These are phyloP conservation scores for Triplophysa bombifrons DNA, from an alignment of 2,797 vertebrate species.

Conservation along the genomic window DNA sequence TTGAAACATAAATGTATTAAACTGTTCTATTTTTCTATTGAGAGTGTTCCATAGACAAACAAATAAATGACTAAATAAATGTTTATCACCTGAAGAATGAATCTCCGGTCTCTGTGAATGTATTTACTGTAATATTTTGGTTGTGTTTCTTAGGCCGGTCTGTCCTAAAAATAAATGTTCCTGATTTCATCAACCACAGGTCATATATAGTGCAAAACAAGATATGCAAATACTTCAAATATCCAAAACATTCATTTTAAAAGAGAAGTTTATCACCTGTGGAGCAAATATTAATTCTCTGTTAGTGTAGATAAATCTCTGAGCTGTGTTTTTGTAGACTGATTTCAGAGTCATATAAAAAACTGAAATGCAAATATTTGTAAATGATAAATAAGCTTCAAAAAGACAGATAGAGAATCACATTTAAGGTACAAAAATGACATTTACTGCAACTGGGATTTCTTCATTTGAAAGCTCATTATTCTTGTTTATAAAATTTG, in stretches of 20 bases:
- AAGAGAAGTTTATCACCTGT: neutral
- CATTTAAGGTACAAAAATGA: neutral
- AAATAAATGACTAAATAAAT: neutral
- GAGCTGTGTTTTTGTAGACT: neutral
- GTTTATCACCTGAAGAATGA: neutral
- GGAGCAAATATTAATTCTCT: neutral
- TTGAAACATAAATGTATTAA: too few relatives aligned
- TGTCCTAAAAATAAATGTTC: neutral
- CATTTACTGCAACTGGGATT: too few relatives aligned
- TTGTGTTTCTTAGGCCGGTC: neutral
- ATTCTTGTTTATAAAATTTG: too few relatives aligned
- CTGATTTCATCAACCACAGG: neutral
- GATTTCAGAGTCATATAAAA: neutral
- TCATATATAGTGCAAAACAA: neutral
- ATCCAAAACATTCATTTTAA: too few relatives aligned
- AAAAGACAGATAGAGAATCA: too few relatives aligned
- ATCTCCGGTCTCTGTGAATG: neutral
- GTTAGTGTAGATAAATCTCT: neutral
- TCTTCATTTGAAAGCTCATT: too few relatives aligned
- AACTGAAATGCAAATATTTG: conserved; percentile 14
- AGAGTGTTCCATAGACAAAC: neutral
- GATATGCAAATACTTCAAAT: neutral
- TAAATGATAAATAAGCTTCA: neutral
- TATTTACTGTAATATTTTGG: neutral
- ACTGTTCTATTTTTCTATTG: too few relatives aligned